phyloP scores from a whole-genome alignment of 2,797 vertebrate genomes.

The Pangasius larnaudii region DNA sequence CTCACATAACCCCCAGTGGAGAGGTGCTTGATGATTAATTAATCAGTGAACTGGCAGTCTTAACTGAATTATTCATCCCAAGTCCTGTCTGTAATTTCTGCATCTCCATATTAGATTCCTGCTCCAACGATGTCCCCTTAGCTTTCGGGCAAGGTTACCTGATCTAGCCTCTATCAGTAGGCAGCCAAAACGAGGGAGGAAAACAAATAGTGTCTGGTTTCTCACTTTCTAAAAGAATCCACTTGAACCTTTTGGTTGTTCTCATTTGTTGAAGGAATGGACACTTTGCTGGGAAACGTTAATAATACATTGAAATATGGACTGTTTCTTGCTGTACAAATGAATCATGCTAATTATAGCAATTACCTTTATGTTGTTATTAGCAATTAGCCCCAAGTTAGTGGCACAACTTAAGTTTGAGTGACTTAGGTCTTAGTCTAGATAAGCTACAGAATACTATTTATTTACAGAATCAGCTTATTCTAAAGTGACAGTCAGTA shows the following conservation, averaged over 20 bases:
- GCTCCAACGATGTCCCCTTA: slow-evolving; percentile 41
- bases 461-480: neutral
- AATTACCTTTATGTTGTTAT: neutral
- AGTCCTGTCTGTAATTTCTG: slow-evolving; percentile 63
- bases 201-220: slow-evolving; percentile 47
- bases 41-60: slow-evolving; percentile 62
- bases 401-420: neutral
- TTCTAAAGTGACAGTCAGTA: slow-evolving; percentile 10
- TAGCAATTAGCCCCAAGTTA: neutral
- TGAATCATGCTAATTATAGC: slow-evolving; percentile 12
- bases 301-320: neutral
- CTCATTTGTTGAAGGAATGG: slow-evolving; percentile 21
- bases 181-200: slow-evolving; percentile 42
- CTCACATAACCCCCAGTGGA: slow-evolving; percentile 60
- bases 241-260: slow-evolving; percentile 32
- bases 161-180: slow-evolving; percentile 52
- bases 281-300: neutral
- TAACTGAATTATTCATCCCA: slow-evolving; percentile 62
- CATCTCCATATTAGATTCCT: slow-evolving; percentile 63
- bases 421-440: neutral
- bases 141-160: slow-evolving; percentile 50
- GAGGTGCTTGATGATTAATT: slow-evolving; percentile 64
- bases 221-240: slow-evolving; percentile 54
- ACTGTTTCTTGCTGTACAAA: neutral
- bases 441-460: neutral